Base-by-base conservation (phyloP, 2,888 invertebrate genomes). In the Dynastes grantii region DNA sequence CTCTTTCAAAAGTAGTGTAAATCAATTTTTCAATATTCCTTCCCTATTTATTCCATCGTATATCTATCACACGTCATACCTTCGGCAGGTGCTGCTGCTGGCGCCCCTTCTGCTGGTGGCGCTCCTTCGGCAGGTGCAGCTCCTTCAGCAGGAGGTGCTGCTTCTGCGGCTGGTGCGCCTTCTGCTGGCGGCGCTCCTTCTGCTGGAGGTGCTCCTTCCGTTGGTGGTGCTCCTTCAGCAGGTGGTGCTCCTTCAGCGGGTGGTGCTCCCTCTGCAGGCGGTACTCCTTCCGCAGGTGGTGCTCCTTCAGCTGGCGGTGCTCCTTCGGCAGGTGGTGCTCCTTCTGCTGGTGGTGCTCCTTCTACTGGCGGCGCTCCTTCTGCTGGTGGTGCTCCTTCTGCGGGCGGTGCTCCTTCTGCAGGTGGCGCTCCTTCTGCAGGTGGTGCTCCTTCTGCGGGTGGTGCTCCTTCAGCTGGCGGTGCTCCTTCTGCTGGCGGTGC, bases 81-180 rank as follows among this genome's bases (percentile, higher is more conserved):
- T 37, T 37, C 32, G 32, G 32, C 5, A 37, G 32, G 32, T 37
- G 32, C 32, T 32, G 32, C 32, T 3, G 32, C 32, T 32, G 32
- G 32, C 32, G 32, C 5, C 32, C 32, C 32, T 37, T 37, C 32
- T 37, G 32, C 32, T 37, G 32, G 5, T 37, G 32, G 32, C 32
- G 32, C 70, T 67, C 81, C 81, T 61, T 82, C 80, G 81, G 81
- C 82, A 64, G 81, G 81, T 67, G 81, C 78, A 40, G 83, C 79
- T 84, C 88, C 85, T 11, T 85, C 85, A n/a, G 79, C 82, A 87
- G 85, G 32, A 53, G 85, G 82, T 9, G 85, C 85, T 22, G 85
- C 84, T n/a, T 81, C 85, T 78, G 87, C 88, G 1, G 87, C 85
- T 2, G 88, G 87, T 76, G 88, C 86, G 0, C 86, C 86, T 58